phyloP scores from a whole-genome alignment of 1,140 invertebrate species.

The Dolichoris vasculosae region DNA sequence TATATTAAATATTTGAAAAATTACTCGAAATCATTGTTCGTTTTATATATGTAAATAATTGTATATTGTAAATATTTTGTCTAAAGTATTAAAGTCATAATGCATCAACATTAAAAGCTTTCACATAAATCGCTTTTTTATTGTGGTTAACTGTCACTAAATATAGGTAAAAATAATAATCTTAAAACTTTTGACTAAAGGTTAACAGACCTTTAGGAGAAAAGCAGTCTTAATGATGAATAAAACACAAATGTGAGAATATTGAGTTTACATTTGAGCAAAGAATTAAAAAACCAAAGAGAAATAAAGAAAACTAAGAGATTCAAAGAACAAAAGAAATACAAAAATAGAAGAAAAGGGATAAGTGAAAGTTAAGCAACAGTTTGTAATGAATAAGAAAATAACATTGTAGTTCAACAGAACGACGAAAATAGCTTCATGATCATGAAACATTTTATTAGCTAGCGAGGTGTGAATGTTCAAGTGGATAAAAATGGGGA shows the following conservation, averaged over 20 bases:
- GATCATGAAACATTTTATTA: neutral
- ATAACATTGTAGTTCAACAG: neutral
- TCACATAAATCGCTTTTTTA: too few relatives aligned
- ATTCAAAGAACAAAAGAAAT: neutral
- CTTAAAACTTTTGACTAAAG: neutral
- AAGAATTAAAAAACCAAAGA: too few relatives aligned
- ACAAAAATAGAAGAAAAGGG: neutral
- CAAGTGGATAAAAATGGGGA: too few relatives aligned
- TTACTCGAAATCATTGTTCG: too few relatives aligned
- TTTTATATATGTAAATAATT: too few relatives aligned
- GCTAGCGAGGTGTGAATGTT: too few relatives aligned
- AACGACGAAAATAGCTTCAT: slow-evolving; percentile 11
- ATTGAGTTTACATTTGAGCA: neutral
- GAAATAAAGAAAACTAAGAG: neutral
- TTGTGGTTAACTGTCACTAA: neutral
- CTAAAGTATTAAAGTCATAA: too few relatives aligned
- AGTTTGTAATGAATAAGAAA: neutral
- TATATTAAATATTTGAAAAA: too few relatives aligned
- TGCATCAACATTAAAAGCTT: too few relatives aligned
- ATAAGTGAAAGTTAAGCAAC: neutral
- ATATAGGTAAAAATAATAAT: neutral
- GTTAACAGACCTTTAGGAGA: neutral
- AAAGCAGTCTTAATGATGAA: slow-evolving; percentile 13
- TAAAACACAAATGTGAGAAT: neutral
- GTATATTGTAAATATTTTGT: too few relatives aligned